Base-by-base conservation (phyloP, 37 sponge, comb jelly and placozoan genomes). In the Chondrilla cf. caribensis region DNA sequence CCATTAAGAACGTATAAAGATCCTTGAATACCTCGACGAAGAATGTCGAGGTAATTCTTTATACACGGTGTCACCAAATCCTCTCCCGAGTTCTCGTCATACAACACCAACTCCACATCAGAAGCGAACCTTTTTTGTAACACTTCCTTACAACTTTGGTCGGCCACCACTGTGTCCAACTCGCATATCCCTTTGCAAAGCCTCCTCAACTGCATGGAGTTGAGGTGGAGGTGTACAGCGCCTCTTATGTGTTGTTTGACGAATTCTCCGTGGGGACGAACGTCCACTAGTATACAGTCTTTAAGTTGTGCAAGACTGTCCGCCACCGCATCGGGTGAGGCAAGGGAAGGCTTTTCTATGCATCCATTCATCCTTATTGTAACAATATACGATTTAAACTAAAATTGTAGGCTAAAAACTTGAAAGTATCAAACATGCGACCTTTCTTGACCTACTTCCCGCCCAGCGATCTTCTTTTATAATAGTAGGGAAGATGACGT, bases 191-290 rank as follows among this genome's bases (percentile, higher is more conserved):
- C 88, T 41, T 87, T 91, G 58, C 81, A 31, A 5, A 91, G 58
- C 26, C 91, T 38, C 54, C 88, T 40, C 39, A 87, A 51, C 0
- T 83, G 82, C 29, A 91, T 87, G 24, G 76, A 60, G 35, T 87
- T 79, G 33, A 87, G 83, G 73, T 81, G 77, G 18, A 91, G 43
- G 54, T 87, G 87, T 67, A 81, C 77, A 33, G 91, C 82, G 0
- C 32, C 51, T 37, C 36, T 36, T 11, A 91, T 84, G 65, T 84
- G 91, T 4, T 42, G 44, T 43, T 58, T 81, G 57, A 60, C 72
- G 41, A 59, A 84, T 42, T 83, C 84, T 8, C 77, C 78, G 54
- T 28, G 71, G 7, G 88, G 82, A 3, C 91, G 85, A 21, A 83
- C 58, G 72, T 91, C 91, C 2, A 90, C 38, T 29, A 91, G 75